Conservation (phyloP, 1,140 invertebrate genomes). For the Atopsyche davidsoni region DNA sequence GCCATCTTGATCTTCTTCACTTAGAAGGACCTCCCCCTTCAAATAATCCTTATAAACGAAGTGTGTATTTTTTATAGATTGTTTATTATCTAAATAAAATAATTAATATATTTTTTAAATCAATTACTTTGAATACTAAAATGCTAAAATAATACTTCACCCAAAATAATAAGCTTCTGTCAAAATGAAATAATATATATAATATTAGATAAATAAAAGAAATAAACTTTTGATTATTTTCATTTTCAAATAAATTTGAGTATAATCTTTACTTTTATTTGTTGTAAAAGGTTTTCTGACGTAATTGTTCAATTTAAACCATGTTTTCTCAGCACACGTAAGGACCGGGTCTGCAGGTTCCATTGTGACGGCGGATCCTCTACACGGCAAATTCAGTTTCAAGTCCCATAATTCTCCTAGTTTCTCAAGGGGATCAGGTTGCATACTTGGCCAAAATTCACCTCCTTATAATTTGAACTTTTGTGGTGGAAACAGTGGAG, state of each 20-base stretch:
- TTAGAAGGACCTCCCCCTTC: conserved; percentile 46
- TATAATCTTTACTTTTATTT: too few species aligned
- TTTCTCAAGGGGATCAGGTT: neutral
- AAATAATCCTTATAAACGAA: conserved; percentile 16
- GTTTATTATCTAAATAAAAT: too few species aligned
- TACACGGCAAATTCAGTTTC: conserved; percentile 2
- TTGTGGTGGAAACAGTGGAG: neutral
- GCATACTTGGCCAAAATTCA: neutral
- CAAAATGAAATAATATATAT: too few species aligned
- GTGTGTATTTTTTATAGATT: conserved; percentile 15
- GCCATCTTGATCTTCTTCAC: conserved; percentile 75
- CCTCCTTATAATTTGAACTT: neutral
- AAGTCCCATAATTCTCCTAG: neutral
- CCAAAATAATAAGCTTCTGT: too few species aligned
- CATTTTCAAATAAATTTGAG: too few species aligned
- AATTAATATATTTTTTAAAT: too few species aligned
- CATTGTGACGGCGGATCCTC: conserved; percentile 30
- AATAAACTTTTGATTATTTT: too few species aligned
- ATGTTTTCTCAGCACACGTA: conserved; percentile 61
- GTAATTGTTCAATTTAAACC: too few species aligned
- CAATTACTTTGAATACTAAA: too few species aligned
- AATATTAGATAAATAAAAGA: too few species aligned
- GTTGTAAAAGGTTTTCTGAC: too few species aligned
- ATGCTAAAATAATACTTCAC: too few species aligned
- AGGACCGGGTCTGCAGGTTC: conserved; percentile 69